phyloP scores from a whole-genome alignment of 2,113 vertebrate genomes.

The Pardalotus punctatus region DNA sequence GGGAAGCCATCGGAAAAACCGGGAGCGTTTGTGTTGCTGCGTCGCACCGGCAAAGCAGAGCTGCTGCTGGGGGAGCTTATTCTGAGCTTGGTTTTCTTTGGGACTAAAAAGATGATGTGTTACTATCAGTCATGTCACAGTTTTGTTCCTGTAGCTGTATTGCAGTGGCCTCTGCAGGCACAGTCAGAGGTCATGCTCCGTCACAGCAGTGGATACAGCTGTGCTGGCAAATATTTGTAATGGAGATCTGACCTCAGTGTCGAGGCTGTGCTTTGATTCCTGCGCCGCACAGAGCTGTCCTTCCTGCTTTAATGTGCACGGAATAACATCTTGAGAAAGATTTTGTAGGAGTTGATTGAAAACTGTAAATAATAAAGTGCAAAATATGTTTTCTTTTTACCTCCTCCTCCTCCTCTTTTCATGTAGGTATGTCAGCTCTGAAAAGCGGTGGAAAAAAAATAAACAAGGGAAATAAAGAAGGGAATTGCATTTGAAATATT shows the following conservation, averaged over 20 bases:
- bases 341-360: background rate
- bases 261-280: background rate
- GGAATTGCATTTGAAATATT: background rate
- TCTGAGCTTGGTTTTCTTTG: background rate
- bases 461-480: background rate
- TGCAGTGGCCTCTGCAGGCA: background rate
- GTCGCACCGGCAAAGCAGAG: rapidly evolving
- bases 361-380: background rate
- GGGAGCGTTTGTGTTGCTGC: rapidly evolving
- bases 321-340: background rate
- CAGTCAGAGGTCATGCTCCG: background rate
- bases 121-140: background rate
- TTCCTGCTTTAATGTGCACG: background rate
- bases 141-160: background rate
- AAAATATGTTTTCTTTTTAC: background rate
- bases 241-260: background rate
- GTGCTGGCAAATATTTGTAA: background rate
- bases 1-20: rapidly evolving
- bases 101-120: background rate
- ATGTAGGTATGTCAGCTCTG: background rate
- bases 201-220: background rate
- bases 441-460: background rate
- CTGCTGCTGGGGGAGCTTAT: background rate
- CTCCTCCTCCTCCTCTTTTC: background rate
- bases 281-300: background rate